A percentile compares a stretch with the other conserved stretches of the same genome.
Conservation (phyloP, 2,113 vertebrate genomes). For the Todiramphus saurophagus region DNA sequence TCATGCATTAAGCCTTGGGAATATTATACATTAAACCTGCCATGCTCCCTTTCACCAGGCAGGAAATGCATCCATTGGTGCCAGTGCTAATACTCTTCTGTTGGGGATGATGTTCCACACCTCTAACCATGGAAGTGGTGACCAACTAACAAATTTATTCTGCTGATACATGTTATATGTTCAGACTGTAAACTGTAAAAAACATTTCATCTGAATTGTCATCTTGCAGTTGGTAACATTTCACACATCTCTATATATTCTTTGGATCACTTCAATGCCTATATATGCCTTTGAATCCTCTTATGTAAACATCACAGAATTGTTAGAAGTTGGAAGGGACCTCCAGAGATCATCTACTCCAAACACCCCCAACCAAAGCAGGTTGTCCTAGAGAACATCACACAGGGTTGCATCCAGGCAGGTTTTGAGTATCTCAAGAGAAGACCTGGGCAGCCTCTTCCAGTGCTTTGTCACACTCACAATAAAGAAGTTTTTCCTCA, state of each 20-base stretch:
- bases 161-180: neutral
- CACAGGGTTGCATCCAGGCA: too few relatives aligned
- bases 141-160: neutral
- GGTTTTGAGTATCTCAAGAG: too few relatives aligned
- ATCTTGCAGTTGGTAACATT: neutral
- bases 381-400: too few relatives aligned
- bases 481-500: too few relatives aligned
- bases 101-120: rapidly evolving
- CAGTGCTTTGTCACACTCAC: too few relatives aligned
- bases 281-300: neutral
- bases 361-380: too few relatives aligned
- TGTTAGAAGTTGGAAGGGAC: too few relatives aligned
- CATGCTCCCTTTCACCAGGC: neutral
- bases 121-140: neutral
- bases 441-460: too few relatives aligned
- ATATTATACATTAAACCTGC: neutral
- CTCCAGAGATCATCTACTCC: too few relatives aligned
- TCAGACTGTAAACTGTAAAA: neutral
- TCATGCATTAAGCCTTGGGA: neutral
- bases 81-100: neutral
- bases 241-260: neutral
- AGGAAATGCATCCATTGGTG: neutral
- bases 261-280: neutral
- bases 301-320: neutral
- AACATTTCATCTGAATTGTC: neutral